Percentiles rank a stretch among this genome's conserved stretches.
Evolutionary conservation across 2,113 vertebrate species (phyloP).

Genomic region (Lucifuga dentata): DNA sequence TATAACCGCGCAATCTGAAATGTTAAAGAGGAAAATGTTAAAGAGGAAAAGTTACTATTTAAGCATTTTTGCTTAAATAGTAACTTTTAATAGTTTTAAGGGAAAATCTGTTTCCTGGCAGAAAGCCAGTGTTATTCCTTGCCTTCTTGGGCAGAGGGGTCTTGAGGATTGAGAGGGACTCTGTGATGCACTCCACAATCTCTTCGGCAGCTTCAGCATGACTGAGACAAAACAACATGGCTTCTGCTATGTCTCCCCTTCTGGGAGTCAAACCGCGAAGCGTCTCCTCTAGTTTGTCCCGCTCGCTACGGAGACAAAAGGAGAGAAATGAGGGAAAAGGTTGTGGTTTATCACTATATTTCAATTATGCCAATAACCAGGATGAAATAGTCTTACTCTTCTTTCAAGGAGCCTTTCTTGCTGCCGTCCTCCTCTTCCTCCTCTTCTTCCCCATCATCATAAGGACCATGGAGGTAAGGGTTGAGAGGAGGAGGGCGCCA

Average conservation of each 20-base stretch:
- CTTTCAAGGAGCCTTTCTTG: conserved; percentile 97
- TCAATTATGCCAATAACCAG: neutral
- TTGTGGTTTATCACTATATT: neutral
- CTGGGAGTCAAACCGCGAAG: conserved; percentile 92
- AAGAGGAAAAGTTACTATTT: no score
- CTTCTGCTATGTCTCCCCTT: conserved; percentile 94
- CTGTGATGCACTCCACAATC: conserved; percentile 96
- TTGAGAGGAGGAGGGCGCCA: conserved; percentile 98
- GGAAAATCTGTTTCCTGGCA: no score
- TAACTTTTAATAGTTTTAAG: no score
- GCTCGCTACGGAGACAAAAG: conserved; percentile 85
- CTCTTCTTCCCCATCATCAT: conserved; percentile 92
- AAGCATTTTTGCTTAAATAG: no score
- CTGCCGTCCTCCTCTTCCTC: conserved; percentile 91
- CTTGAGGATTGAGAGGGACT: conserved; percentile 97
- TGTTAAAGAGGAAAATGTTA: neutral
- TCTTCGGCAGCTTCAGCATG: conserved; percentile 98
- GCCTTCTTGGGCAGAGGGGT: conserved; percentile 99
- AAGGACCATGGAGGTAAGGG: conserved; percentile 94
- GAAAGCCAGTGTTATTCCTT: neutral
- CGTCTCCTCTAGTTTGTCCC: conserved; percentile 97
- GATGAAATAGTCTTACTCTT: conserved; percentile 88
- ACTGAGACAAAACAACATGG: conserved; percentile 96
- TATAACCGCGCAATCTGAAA: conserved; percentile 96
- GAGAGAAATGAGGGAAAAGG: no score